phyloP scores from a whole-genome alignment of 1,140 invertebrate species.

The Leptinotarsa undecemlineata region DNA sequence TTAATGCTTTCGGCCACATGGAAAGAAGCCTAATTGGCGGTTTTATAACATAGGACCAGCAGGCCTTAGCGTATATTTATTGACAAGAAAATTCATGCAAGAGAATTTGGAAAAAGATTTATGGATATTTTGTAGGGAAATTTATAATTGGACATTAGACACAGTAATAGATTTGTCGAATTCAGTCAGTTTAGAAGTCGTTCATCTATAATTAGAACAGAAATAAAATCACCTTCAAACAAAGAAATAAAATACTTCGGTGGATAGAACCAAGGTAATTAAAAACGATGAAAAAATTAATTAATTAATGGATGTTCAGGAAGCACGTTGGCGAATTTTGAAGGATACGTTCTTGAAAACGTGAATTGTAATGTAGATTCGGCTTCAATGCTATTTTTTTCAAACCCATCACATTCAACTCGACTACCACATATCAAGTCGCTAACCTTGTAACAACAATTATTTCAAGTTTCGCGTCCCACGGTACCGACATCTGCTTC shows the following conservation, averaged over 20 bases:
- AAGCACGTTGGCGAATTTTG: too few relatives aligned
- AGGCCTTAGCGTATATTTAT: not conserved
- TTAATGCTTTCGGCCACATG: slow-evolving; percentile 6
- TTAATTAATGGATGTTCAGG: too few relatives aligned
- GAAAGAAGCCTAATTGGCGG: slow-evolving; percentile 13
- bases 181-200: too few relatives aligned
- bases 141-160: too few relatives aligned
- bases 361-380: too few relatives aligned
- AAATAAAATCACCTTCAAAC: too few relatives aligned
- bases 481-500: not conserved
- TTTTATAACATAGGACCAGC: slow-evolving; percentile 2
- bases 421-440: not conserved
- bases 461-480: slow-evolving; percentile 4
- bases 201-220: too few relatives aligned
- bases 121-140: not conserved
- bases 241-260: too few relatives aligned
- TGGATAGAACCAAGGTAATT: too few relatives aligned
- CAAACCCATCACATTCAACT: not conserved
- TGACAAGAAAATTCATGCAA: not conserved
- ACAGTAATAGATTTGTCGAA: too few relatives aligned
- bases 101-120: not conserved
- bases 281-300: too few relatives aligned
- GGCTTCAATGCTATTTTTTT: not conserved
- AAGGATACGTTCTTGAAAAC: too few relatives aligned
- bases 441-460: slow-evolving; percentile 13